Evolutionary conservation across 2,113 vertebrate genomes (phyloP), one percentile per base, ranked within the genome.

Genomic region (Suncus etruscus): DNA sequence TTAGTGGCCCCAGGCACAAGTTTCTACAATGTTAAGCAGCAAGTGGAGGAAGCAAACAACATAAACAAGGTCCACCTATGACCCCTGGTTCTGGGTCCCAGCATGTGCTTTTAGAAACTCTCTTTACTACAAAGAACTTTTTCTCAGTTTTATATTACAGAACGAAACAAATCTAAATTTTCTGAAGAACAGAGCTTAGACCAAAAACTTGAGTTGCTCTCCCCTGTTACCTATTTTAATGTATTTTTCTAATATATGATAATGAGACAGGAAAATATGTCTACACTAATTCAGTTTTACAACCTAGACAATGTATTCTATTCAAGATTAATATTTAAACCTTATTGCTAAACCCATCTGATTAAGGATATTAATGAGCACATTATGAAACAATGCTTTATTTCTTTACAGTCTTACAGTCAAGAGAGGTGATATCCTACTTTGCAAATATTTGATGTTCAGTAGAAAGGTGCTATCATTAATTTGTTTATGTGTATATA

Each of bases 371-470:
- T 51, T 76, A 18, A 22, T 88, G 8, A 86, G n/a, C 32, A 80
- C 27, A 58, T 18, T 83, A 39, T 50, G 22, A 74, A 89, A 77
- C 8, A 90, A 69, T 47, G 18, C 0, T 2, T 90, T 78, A 61
- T 63, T 79, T 90, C 39, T 86, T 32, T 9, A 32, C 2, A 58
- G 45, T 20, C 39, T 45, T 22, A 2, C 4, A 54, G 16, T 73
- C 29, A 63, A 74, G 68, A 87, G 7, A 77, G 12, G 25, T 61
- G 12, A 74, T 50, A 4, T 15, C 15, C 1, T 12, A 66, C 11
- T 88, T 45, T 63, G 8, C 15, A 93, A 90, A 78, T 87, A 82
- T 74, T 78, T 82, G 5, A 31, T n/a, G 24, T 81, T 87, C 66
- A 50, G 1, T 27, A 25, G 4, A 48, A 79, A 31, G 3, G 2